These are phyloP conservation scores for Anthopleura sola DNA, from an alignment of 64 coral and sea anemone species.

Conservation along the genomic window DNA sequence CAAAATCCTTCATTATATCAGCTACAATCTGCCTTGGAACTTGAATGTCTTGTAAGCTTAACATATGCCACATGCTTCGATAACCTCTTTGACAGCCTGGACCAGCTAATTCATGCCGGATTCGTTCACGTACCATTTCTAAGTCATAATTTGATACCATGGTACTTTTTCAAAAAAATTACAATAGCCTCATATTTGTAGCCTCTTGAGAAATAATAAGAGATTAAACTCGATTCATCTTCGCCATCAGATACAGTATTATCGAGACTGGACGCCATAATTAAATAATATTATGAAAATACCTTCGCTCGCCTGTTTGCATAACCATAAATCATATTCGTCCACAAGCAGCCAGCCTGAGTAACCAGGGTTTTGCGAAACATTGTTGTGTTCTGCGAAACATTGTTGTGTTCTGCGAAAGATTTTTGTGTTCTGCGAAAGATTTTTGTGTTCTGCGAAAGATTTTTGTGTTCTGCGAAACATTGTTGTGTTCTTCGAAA, in stretches of 20 bases:
- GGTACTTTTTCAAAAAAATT: constrained; percentile 50
- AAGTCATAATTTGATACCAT: constrained; percentile 54
- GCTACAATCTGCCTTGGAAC: constrained; percentile 66
- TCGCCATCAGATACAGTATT: not conserved
- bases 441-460: no score
- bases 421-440: no score
- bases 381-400: no score
- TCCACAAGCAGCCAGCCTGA: not conserved
- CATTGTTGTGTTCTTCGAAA: not conserved
- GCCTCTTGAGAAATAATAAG: constrained; percentile 44
- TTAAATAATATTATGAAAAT: not conserved
- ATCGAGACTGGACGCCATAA: not conserved
- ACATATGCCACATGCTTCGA: constrained; percentile 74
- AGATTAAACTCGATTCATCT: constrained; percentile 38
- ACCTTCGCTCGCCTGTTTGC: no score
- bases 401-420: no score
- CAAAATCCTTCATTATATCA: constrained; percentile 61
- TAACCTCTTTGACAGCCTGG: constrained; percentile 60
- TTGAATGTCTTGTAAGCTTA: constrained; percentile 49
- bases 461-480: no score
- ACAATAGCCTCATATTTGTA: constrained; percentile 48
- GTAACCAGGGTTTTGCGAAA: not conserved
- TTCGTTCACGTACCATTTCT: constrained; percentile 48
- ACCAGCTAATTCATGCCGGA: constrained; percentile 48
- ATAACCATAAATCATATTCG: no score